Evolutionary conservation across 1,140 invertebrate species (phyloP), one percentile per base, ranked within the genome.

Genomic region (Sarcophaga bullata): DNA sequence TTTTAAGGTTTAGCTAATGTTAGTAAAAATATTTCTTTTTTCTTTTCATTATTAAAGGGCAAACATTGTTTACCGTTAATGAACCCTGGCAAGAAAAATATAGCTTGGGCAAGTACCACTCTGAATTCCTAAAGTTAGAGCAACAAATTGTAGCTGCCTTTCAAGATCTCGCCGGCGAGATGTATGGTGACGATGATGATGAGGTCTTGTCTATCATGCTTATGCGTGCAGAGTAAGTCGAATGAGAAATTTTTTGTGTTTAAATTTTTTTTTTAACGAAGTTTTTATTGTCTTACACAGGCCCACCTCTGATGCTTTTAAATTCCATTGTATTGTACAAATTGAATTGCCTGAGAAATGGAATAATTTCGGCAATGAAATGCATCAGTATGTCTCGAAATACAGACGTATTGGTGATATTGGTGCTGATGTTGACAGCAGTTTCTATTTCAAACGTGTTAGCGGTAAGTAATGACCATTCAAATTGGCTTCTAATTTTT

Each of bases 71-170:
- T n/a, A 50, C 48, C 25, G 75, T 89, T 0, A 68, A 50, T 13
- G 88, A 89, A 84, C 87, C 88, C 0, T 89, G 85, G 62, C 17
- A 13, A 6, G 78, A 73, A 3, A 83, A 82, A 0, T 86, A 82
- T 37, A 13, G 15, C 3, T 0, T 49, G 15, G 80, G 86, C 73
- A 80, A 72, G 6, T n/a, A 25, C 0, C 86, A 85, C 81, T 8
- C 52, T 0, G 49, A 83, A 3, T 89, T 86, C 50, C 50, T 10
- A 4, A 47, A 68, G 6, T 78, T 89, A n/a, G 75, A 85, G 47
- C 84, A 82, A 10, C 73, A 83, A 19, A 80, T 89, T n/a, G 80
- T 84, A 17, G 75, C 72, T 0, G 85, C 83, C 0, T 52, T 89
- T 46, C 80, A 73, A 4, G 54, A 81, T 3, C 82, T 89, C 48